Conservation (phyloP, 2,888 invertebrate genomes). For the Meghimatium bilineatum region DNA sequence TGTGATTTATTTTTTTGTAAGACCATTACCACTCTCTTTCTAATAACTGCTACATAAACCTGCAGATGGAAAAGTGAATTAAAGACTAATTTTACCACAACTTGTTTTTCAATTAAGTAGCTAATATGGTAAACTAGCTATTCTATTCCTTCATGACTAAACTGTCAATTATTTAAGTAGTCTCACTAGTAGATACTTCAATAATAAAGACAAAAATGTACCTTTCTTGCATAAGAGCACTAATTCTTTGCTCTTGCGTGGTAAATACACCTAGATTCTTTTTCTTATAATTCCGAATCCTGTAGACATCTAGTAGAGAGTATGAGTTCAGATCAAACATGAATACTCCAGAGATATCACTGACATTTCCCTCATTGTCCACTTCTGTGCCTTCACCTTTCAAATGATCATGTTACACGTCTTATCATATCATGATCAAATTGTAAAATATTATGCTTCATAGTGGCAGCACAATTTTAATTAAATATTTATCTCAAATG, state of each 20-base stretch:
- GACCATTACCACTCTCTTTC: no score
- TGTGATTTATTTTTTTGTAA: no score
- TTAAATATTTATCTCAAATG: not conserved
- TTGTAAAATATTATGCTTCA: not conserved
- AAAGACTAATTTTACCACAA: no score
- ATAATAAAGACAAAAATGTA: not conserved
- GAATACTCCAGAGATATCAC: slow-evolving; percentile 58
- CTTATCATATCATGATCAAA: not conserved
- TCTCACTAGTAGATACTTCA: not conserved
- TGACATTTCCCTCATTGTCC: slow-evolving; percentile 49
- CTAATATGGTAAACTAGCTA: no score
- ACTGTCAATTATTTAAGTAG: no score
- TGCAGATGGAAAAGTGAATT: no score
- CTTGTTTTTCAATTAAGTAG: no score
- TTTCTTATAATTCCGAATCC: slow-evolving; percentile 54
- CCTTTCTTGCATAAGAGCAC: slow-evolving; percentile 55
- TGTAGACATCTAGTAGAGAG: slow-evolving; percentile 66
- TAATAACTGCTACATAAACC: no score
- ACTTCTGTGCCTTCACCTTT: slow-evolving; percentile 51
- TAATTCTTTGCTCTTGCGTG: slow-evolving; percentile 56
- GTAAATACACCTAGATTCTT: slow-evolving; percentile 61
- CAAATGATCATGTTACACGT: not conserved
- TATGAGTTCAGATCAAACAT: slow-evolving; percentile 65
- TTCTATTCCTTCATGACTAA: no score
- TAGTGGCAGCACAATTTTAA: not conserved